These are phyloP conservation scores for Apantesis nais DNA, from an alignment of 2,888 invertebrate genomes.

Conservation along the genomic window DNA sequence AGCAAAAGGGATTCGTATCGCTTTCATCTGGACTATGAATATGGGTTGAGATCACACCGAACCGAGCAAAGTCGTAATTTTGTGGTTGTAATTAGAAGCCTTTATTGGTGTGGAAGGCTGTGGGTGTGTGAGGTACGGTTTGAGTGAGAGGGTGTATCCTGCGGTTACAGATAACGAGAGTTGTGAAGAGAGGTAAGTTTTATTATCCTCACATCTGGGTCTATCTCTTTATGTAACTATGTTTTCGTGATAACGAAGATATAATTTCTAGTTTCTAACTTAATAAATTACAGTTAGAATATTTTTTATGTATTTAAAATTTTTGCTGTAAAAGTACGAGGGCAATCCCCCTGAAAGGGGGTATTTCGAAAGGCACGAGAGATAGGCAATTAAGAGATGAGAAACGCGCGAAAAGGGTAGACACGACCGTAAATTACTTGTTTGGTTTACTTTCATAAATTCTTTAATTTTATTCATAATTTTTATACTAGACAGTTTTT, in stretches of 20 bases:
- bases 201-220: neutral
- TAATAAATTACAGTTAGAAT: no score
- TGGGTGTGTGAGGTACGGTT: conserved; percentile 5
- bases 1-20: conserved; percentile 33
- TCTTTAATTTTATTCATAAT: no score
- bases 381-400: neutral
- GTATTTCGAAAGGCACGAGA: neutral
- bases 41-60: conserved; percentile 30
- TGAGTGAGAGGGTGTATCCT: conserved; percentile 7
- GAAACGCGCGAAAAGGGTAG: neutral
- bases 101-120: conserved; percentile 14
- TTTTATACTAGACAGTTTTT: neutral
- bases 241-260: neutral
- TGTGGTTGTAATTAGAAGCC: conserved; percentile 19
- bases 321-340: no score
- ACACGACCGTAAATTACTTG: neutral
- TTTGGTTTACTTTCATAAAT: no score
- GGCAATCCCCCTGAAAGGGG: no score
- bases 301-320: neutral
- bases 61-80: conserved; percentile 19
- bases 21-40: conserved; percentile 32
- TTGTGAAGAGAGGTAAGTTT: conserved; percentile 9
- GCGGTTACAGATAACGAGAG: conserved; percentile 9
- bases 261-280: neutral
- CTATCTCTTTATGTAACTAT: neutral